Conservation (phyloP, 2,113 vertebrate genomes). For the Tachuris rubrigastra region DNA sequence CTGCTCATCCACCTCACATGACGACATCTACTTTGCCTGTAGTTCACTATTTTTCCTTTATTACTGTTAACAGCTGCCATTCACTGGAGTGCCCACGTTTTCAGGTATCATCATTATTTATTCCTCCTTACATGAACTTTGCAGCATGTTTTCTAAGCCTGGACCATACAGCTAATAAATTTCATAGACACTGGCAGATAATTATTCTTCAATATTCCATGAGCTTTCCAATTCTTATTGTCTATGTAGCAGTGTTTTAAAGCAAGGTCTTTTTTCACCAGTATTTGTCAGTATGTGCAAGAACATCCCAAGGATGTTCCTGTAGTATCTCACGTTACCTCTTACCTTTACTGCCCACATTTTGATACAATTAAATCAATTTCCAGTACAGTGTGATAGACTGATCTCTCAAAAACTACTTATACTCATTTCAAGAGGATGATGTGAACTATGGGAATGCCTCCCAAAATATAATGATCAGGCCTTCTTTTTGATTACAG, state of each 20-base stretch:
- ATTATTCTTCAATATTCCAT: background rate
- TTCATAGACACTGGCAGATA: background rate
- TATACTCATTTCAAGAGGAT: background rate
- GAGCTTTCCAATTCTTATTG: background rate
- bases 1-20: background rate
- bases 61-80: background rate
- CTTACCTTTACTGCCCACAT: background rate
- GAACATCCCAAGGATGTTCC: background rate
- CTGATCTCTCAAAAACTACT: background rate
- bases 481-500: background rate
- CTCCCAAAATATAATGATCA: background rate
- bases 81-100: background rate
- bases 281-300: background rate
- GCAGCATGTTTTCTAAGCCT: background rate
- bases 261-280: background rate
- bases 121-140: background rate
- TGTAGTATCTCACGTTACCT: background rate
- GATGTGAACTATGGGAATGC: background rate
- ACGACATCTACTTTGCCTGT: background rate
- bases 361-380: conserved; percentile 1
- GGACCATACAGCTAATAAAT: background rate
- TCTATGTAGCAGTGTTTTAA: background rate
- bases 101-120: background rate
- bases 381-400: background rate
- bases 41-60: background rate